These are phyloP conservation scores for Phalacrocorax pelagicus DNA, from an alignment of 2,113 vertebrate genomes.

Conservation along the genomic window DNA sequence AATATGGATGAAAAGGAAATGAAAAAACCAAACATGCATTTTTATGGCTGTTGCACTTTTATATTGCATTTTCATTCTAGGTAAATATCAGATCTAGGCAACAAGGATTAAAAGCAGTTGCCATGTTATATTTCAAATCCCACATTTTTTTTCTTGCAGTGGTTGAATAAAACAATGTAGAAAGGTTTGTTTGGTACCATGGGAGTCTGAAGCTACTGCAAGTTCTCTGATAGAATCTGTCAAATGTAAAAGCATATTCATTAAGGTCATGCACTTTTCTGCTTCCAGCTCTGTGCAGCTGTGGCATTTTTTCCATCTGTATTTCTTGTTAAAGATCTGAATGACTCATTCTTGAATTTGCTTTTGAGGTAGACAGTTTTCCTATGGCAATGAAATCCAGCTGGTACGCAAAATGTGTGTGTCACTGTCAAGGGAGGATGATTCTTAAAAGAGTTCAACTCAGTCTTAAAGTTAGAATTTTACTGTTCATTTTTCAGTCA, in stretches of 20 bases:
- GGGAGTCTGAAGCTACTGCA: neutral
- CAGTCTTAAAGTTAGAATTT: neutral
- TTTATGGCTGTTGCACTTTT: neutral
- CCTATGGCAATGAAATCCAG: neutral
- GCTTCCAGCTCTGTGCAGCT: slow-evolving; percentile 15
- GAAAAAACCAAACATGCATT: neutral
- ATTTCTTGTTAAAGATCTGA: slow-evolving; percentile 17
- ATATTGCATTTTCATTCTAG: neutral
- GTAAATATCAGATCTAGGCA: neutral
- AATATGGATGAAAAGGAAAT: neutral
- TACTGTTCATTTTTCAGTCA: neutral
- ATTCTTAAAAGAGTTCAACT: neutral
- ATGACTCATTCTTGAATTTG: slow-evolving; percentile 38
- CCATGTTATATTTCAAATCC: neutral
- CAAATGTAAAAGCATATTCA: slow-evolving; percentile 20
- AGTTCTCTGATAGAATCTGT: neutral
- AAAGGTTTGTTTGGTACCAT: neutral
- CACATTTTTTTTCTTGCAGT: neutral
- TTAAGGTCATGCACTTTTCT: slow-evolving; percentile 40
- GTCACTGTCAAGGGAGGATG: neutral
- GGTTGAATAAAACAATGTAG: neutral
- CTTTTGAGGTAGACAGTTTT: slow-evolving; percentile 39
- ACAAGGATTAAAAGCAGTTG: neutral
- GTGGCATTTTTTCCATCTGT: slow-evolving; percentile 47
- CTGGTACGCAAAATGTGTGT: neutral